phyloP scores from a whole-genome alignment of 2,113 vertebrate genomes.

The Erythrolamprus reginae region DNA sequence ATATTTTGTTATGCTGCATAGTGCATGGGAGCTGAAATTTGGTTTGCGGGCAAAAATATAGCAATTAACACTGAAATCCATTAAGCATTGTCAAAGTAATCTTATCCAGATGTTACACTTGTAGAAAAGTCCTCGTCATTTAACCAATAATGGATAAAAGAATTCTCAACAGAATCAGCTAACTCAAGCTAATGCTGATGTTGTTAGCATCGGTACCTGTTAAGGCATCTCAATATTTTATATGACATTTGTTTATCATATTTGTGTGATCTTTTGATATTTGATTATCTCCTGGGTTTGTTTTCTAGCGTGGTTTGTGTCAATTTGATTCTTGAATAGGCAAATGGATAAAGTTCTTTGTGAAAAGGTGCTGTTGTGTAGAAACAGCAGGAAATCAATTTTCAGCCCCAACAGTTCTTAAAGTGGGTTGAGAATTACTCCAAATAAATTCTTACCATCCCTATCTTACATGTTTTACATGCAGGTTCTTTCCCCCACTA shows the following conservation, averaged over 20 bases:
- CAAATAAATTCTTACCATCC: background rate
- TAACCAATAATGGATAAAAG: background rate
- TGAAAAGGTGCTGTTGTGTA: background rate
- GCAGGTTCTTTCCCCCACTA: accelerated
- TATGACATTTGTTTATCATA: background rate
- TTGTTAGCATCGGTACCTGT: background rate
- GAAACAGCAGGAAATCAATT: background rate
- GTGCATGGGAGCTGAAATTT: background rate
- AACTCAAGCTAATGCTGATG: too few species aligned
- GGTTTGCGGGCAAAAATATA: background rate
- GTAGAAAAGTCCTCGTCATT: background rate
- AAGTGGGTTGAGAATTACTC: background rate
- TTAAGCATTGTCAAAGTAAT: background rate
- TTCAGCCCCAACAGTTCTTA: background rate
- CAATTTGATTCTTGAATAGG: background rate
- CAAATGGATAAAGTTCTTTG: background rate
- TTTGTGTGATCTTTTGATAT: background rate
- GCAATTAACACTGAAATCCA: background rate
- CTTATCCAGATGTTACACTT: background rate
- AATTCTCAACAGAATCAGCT: background rate
- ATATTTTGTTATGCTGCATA: background rate
- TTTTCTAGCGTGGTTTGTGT: background rate
- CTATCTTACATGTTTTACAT: background rate
- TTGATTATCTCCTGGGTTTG: background rate
- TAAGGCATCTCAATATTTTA: background rate